Conservation (phyloP, 1,140 invertebrate genomes). For the Drosophila funebris region DNA sequence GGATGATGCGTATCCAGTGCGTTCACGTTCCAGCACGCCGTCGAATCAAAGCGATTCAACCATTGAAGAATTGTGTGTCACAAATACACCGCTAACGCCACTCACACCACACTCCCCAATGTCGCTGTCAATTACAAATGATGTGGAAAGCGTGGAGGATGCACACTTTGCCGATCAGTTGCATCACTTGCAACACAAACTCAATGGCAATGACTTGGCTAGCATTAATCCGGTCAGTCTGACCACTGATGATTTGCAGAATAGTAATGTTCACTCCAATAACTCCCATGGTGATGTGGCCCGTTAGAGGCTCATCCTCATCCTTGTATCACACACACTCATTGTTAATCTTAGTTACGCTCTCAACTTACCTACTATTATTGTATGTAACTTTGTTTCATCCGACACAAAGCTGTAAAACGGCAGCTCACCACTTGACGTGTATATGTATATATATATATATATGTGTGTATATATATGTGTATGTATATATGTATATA, state of each 20-base stretch:
- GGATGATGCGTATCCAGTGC: conserved; percentile 63
- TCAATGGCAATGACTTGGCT: conserved; percentile 55
- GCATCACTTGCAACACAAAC: conserved; percentile 66
- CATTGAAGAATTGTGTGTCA: conserved; percentile 62
- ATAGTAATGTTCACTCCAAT: conserved; percentile 42
- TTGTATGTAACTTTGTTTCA: conserved; percentile 12
- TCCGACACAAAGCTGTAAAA: not conserved
- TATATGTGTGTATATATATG: no score
- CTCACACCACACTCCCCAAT: conserved; percentile 58
- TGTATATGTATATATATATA: conserved; percentile 14
- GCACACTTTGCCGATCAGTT: conserved; percentile 62
- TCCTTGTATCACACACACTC: conserved; percentile 1
- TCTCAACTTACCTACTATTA: conserved; percentile 33
- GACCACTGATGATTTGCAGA: conserved; percentile 52
- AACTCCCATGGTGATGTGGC: conserved; percentile 30
- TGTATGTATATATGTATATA: conserved; percentile 31
- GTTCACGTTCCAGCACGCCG: conserved; percentile 66
- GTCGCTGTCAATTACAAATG: conserved; percentile 58
- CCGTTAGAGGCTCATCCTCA: not conserved
- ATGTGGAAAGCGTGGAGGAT: conserved; percentile 61
- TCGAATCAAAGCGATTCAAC: conserved; percentile 68
- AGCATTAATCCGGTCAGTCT: conserved; percentile 50
- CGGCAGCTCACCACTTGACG: conserved; percentile 60
- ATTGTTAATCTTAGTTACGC: conserved; percentile 37
- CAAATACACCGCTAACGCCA: conserved; percentile 50